Conservation (phyloP, 2,888 invertebrate species). For the Emmelina monodactyla region DNA sequence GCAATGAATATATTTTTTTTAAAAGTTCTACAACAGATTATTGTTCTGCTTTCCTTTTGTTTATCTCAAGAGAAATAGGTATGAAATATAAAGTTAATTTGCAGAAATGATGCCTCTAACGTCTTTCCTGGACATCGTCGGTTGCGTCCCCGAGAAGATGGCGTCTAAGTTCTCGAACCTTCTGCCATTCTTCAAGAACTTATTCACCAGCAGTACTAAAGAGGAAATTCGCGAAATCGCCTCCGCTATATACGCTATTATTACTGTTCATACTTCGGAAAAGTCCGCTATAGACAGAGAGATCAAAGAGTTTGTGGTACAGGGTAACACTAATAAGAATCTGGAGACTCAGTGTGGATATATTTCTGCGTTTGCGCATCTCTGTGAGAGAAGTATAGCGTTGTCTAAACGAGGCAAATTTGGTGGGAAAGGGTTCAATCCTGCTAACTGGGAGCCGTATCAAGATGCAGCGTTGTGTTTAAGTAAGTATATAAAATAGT, state of each 20-base stretch:
- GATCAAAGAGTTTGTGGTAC: constrained; percentile 58
- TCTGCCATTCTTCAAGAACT: constrained; percentile 69
- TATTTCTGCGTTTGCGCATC: constrained; percentile 73
- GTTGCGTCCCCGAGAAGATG: constrained; percentile 77
- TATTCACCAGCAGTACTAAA: constrained; percentile 73
- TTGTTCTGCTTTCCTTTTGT: too few relatives aligned
- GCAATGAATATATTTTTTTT: too few relatives aligned
- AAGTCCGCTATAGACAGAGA: constrained; percentile 54
- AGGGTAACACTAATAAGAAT: constrained; percentile 62
- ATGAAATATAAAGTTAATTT: not conserved
- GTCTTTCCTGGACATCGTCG: constrained; percentile 84
- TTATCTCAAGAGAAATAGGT: too few relatives aligned
- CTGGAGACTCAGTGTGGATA: constrained; percentile 83
- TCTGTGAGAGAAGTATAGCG: constrained; percentile 73
- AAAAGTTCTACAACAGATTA: too few relatives aligned
- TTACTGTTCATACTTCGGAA: constrained; percentile 69
- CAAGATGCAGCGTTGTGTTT: constrained; percentile 65
- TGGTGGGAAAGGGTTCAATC: constrained; percentile 48
- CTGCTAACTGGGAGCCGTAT: constrained; percentile 66
- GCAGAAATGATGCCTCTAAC: constrained; percentile 72
- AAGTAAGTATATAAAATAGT: too few relatives aligned
- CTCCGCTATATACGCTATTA: constrained; percentile 77
- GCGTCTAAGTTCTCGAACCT: constrained; percentile 70
- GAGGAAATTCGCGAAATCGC: constrained; percentile 79
- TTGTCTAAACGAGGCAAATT: constrained; percentile 45